phyloP scores from a whole-genome alignment of 2,888 invertebrate genomes.

The Aethes cnicana region DNA sequence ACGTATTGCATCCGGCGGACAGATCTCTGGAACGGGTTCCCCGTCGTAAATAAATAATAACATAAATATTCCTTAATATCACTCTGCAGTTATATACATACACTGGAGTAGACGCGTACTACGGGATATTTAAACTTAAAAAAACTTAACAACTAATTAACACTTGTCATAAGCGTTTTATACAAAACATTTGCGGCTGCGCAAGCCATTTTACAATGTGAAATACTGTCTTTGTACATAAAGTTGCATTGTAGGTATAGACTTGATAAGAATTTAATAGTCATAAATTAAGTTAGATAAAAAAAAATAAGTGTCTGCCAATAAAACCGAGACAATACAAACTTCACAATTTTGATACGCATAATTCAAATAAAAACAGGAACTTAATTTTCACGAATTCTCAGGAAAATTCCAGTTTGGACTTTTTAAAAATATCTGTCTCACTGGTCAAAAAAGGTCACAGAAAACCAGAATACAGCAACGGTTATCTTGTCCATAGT shows the following conservation, averaged over 20 bases:
- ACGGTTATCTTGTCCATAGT: too few relatives aligned
- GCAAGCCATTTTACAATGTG: constrained; percentile 32
- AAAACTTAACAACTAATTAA: constrained; percentile 28
- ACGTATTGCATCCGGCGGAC: constrained; percentile 22
- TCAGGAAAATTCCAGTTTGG: too few relatives aligned
- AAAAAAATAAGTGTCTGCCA: too few relatives aligned
- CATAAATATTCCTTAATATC: constrained; percentile 20
- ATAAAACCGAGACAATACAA: neutral
- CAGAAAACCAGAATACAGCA: too few relatives aligned
- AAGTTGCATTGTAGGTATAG: constrained; percentile 3
- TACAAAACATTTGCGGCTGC: constrained; percentile 31
- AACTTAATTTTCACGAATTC: too few relatives aligned
- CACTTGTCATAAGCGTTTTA: constrained; percentile 30
- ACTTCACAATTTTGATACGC: neutral
- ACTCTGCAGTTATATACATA: constrained; percentile 18
- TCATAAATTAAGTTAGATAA: neutral
- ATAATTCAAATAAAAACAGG: too few relatives aligned
- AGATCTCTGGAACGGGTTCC: constrained; percentile 6
- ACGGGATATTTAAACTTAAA: constrained; percentile 17
- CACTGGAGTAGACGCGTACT: neutral
- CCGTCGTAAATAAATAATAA: constrained; percentile 26
- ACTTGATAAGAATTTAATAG: constrained; percentile 19
- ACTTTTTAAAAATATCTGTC: too few relatives aligned
- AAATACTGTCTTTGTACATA: constrained; percentile 44
- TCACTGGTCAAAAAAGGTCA: too few relatives aligned